Evolutionary conservation across 2,888 invertebrate genomes (phyloP), one percentile per base, ranked within the genome.

Genomic region (Agelastica alni): DNA sequence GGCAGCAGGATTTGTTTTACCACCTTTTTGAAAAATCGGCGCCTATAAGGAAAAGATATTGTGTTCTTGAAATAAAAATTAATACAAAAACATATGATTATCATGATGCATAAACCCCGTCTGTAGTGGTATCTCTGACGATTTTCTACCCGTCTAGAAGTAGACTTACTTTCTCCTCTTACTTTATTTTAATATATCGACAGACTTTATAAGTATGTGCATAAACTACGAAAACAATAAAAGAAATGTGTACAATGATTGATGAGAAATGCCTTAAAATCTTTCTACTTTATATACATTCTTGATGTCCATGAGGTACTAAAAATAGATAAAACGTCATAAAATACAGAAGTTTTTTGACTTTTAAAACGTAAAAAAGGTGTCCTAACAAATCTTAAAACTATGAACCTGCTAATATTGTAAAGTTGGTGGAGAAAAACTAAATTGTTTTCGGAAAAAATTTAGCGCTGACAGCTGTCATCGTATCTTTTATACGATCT

Each of bases 351-450:
- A 6, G 12, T 6, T 20, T n/a, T n/a, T 39, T 20, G 20, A 26
- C 6, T 26, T 26, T 22, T 14, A 26, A n/a, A n/a, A 36, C 13
- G 14, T 5, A 37, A 16, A 46, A 46, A 46, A 26, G 7, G 26
- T 37, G 46, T 36, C 37, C 46, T 46, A 46, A 46, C 36, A 46
- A 37, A 46, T 39, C 41, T 49, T 49, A 28, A 48, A 48, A 39
- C 48, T 48, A 48, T 49, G 18, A 32, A 49, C 31, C 22, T 22
- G 41, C 49, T 49, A 49, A 49, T 49, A 32, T 39, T 39, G 18
- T 20, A 10, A 41, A 31, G 10, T 18, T 41, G 30, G 41, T 49
- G n/a, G 20, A 4, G 13, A 32, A 49, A 43, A 37, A 36, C 31
- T 45, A 32, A 28, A n/a, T n/a, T n/a, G n/a, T 34, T 3, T 22